A percentile compares a stretch with the other conserved stretches of the same genome.
Evolutionary conservation across 2,113 vertebrate genomes (phyloP).

Genomic region (Notechis scutatus): DNA sequence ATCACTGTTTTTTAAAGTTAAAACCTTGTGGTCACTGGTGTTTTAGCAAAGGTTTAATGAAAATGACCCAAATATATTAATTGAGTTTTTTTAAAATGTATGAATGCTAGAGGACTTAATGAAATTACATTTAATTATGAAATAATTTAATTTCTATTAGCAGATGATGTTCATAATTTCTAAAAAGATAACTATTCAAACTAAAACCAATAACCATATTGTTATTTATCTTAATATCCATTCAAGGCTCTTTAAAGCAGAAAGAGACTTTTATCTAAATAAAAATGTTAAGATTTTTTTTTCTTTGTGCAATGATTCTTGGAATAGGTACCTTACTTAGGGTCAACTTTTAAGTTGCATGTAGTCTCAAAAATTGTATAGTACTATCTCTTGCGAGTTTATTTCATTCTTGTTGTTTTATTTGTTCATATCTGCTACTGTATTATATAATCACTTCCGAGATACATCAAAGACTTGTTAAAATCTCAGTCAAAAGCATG

Average conservation of each 20-base stretch:
- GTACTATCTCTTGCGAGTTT: background rate
- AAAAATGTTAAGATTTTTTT: background rate
- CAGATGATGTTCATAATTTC: background rate
- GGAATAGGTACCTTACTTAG: background rate
- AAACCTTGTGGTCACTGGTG: background rate
- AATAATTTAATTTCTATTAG: background rate
- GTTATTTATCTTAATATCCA: background rate
- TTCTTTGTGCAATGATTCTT: background rate
- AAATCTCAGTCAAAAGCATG: background rate
- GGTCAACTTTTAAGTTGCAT: background rate
- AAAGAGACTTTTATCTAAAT: background rate
- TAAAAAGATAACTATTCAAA: background rate
- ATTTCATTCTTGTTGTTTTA: background rate
- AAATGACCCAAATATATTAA: background rate
- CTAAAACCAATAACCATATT: background rate
- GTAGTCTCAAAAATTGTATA: background rate
- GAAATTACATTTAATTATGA: background rate
- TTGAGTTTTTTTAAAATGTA: background rate
- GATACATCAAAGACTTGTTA: background rate
- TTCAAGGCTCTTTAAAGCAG: background rate
- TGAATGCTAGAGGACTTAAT: background rate
- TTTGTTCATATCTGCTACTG: background rate
- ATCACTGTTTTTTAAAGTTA: background rate
- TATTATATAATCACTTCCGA: background rate
- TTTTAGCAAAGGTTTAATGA: background rate